Percentiles rank a stretch among this genome's conserved stretches.
Conservation (phyloP, 2,797 vertebrate species). For the Oreortyx pictus region DNA sequence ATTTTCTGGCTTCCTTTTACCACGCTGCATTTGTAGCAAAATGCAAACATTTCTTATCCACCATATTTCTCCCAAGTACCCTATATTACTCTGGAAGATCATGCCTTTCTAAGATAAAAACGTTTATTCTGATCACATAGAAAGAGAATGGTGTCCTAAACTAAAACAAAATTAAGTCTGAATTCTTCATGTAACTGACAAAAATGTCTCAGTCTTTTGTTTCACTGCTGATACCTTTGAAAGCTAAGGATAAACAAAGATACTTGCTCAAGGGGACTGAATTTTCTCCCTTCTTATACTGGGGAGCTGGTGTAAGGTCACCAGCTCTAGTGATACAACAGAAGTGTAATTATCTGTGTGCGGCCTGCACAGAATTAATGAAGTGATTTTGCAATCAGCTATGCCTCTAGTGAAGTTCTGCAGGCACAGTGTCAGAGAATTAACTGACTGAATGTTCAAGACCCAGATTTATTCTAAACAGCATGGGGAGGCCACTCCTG, state of each 20-base stretch:
- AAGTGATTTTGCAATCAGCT: background rate
- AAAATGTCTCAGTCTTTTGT: background rate
- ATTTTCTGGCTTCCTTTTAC: background rate
- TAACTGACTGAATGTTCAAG: background rate
- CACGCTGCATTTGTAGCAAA: background rate
- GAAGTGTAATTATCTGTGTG: background rate
- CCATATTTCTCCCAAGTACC: fast-evolving
- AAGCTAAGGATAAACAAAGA: background rate
- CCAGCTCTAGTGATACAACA: background rate
- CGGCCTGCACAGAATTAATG: background rate
- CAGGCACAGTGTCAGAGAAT: background rate
- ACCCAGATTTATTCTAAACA: background rate
- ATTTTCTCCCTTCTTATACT: background rate
- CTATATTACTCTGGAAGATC: background rate
- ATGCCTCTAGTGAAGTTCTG: background rate
- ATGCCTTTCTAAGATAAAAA: background rate
- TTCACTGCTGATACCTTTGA: background rate
- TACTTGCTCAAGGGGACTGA: background rate
- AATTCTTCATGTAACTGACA: background rate
- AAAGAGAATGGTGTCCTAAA: background rate
- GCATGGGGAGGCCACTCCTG: background rate
- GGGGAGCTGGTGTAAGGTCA: background rate
- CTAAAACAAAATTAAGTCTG: background rate
- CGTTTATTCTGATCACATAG: background rate
- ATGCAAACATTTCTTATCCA: background rate